These are phyloP conservation scores for Pao palembangensis DNA, from an alignment of 2,113 vertebrate species.

Conservation along the genomic window DNA sequence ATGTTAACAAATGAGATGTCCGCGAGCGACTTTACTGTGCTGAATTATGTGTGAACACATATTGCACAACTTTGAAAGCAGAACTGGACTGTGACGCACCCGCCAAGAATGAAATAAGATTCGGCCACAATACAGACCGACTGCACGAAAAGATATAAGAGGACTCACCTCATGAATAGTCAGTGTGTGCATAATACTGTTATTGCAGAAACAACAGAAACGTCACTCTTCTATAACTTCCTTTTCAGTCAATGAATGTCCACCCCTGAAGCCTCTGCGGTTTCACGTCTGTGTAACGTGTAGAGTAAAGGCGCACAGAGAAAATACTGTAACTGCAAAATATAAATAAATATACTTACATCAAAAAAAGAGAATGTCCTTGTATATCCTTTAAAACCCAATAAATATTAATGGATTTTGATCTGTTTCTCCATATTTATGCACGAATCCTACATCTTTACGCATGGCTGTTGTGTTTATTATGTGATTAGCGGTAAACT, in stretches of 20 bases:
- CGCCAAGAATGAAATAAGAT: neutral
- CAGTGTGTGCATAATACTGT: neutral
- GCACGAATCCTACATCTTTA: too few relatives aligned
- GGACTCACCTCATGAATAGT: conserved; percentile 50
- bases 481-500: too few relatives aligned
- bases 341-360: too few relatives aligned
- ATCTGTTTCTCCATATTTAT: too few relatives aligned
- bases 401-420: too few relatives aligned
- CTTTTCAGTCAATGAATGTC: neutral
- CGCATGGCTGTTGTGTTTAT: too few relatives aligned
- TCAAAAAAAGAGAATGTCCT: too few relatives aligned
- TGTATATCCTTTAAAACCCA: too few relatives aligned
- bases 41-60: neutral
- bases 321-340: neutral
- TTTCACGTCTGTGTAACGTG: neutral
- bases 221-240: too few relatives aligned
- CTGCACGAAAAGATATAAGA: neutral
- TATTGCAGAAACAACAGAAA: neutral
- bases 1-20: too few relatives aligned
- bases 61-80: neutral
- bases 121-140: neutral
- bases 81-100: too few relatives aligned
- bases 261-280: neutral
- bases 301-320: neutral
- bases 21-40: too few relatives aligned